These are phyloP conservation scores for Dinoponera quadriceps DNA, from an alignment of 1,140 invertebrate genomes.

Conservation along the genomic window DNA sequence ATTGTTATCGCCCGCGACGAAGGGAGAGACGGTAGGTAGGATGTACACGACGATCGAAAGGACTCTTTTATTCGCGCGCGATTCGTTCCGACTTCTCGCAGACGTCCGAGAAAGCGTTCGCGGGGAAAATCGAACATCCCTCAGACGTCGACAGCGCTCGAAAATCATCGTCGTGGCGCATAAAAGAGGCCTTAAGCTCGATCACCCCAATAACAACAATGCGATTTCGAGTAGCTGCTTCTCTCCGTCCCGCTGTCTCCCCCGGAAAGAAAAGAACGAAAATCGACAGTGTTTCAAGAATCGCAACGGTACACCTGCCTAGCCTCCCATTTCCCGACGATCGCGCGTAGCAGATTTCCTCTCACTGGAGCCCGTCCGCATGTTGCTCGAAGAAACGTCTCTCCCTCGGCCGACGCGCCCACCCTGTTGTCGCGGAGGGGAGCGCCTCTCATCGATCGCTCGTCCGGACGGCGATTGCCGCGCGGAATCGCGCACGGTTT, in stretches of 20 bases:
- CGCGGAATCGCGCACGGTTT: constrained; percentile 6
- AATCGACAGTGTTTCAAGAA: constrained; percentile 65
- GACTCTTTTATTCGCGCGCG: constrained; percentile 17
- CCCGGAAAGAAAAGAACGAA: constrained; percentile 41
- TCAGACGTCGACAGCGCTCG: neutral
- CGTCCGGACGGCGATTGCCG: neutral
- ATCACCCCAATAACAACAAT: constrained; percentile 44
- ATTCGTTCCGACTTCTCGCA: neutral
- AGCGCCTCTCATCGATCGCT: constrained; percentile 6
- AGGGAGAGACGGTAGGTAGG: constrained; percentile 63
- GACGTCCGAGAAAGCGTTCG: neutral
- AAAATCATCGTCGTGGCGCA: constrained; percentile 9
- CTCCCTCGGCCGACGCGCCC: neutral
- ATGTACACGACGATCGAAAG: constrained; percentile 29
- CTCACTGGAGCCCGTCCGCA: neutral
- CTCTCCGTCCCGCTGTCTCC: constrained; percentile 60
- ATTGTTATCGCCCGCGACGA: constrained; percentile 73
- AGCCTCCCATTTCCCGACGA: constrained; percentile 44
- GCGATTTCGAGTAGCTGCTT: neutral
- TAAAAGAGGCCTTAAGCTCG: constrained; percentile 18
- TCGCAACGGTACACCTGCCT: constrained; percentile 68
- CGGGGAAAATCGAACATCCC: too few relatives aligned
- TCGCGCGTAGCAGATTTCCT: constrained; percentile 39
- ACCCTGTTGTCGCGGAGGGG: neutral
- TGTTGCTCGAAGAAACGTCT: constrained; percentile 18